Base-by-base conservation (phyloP, 2,888 invertebrate genomes). In the Platerodrilus igneus region DNA sequence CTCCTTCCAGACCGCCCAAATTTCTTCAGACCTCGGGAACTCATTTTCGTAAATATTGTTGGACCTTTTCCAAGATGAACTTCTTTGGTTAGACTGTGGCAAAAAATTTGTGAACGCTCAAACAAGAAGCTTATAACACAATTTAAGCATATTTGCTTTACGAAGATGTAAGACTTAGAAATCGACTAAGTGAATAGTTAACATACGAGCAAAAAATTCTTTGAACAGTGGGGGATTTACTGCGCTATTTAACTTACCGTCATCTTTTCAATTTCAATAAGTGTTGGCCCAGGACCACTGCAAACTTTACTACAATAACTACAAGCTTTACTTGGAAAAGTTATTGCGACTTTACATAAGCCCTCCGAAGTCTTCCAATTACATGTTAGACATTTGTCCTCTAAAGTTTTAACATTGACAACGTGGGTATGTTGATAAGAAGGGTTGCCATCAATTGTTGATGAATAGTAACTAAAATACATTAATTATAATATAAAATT, bases 261-360 rank as follows among this genome's bases (percentile, higher is more conserved):
- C 6, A 27, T 4, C 16, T 72, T 66, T 50, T 73, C 76, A 28
- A 84, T 66, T 43, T 68, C 67, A 0, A 79, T 72, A 49, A 74
- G 76, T 0, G 70, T 56, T 0, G 83, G 83, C 31, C 76, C 78
- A 0, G 78, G 75, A 0, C 79, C 89, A 28, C 67, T 64, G 61
- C 93, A 94, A 1, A 73, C 67, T 3, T 86, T 67, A 2, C 80
- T 75, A 50, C 79, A 82, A 63, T 82, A 81, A 0, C 79, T 74
- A 16, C 75, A 73, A 28, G 76, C 75, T 14, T 70, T 71, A 30
- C 84, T 81, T 25, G 80, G 77, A 0, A 71, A 68, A 0, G 75
- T 76, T 0, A 66, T 56, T 9, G 78, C 83, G 64, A 62, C 77
- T 42, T 70, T 73, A 67, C 77, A 88, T 0, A 50, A 43, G 13